Conservation (phyloP, 2,797 vertebrate genomes). For the Pogonophryne albipinna region DNA sequence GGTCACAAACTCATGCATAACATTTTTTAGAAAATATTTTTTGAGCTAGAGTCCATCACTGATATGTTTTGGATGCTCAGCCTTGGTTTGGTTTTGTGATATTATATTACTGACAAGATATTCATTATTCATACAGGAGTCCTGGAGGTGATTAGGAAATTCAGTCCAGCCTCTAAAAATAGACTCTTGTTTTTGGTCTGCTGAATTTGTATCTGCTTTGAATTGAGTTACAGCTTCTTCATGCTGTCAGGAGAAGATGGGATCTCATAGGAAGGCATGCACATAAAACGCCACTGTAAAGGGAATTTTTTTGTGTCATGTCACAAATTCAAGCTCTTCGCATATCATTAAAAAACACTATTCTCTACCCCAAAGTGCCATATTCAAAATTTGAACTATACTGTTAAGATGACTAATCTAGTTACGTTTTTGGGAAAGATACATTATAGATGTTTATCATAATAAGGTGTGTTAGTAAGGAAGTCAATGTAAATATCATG, state of each 20-base stretch:
- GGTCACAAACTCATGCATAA: constrained; percentile 27
- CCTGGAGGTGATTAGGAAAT: constrained; percentile 57
- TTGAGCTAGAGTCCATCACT: not conserved
- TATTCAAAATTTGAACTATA: too few species aligned
- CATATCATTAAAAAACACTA: too few species aligned
- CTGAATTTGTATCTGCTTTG: constrained; percentile 46
- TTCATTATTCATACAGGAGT: constrained; percentile 62
- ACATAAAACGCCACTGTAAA: too few species aligned
- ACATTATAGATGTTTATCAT: too few species aligned
- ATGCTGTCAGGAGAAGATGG: constrained; percentile 1
- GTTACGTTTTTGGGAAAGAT: too few species aligned
- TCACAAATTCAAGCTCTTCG: too few species aligned
- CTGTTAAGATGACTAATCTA: too few species aligned
- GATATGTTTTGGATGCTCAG: constrained; percentile 8
- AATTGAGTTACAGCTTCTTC: constrained; percentile 22
- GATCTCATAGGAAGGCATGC: too few species aligned
- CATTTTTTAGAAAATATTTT: not conserved
- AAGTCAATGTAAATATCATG: too few species aligned
- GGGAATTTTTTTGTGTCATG: too few species aligned
- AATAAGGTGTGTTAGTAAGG: too few species aligned
- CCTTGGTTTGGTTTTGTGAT: constrained; percentile 22
- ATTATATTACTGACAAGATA: constrained; percentile 31
- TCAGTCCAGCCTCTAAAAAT: constrained; percentile 59
- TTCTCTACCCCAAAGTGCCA: too few species aligned
- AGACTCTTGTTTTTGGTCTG: constrained; percentile 45